Evolutionary conservation across 1,140 invertebrate species (phyloP).

Genomic region (Ceratina calcarata): DNA sequence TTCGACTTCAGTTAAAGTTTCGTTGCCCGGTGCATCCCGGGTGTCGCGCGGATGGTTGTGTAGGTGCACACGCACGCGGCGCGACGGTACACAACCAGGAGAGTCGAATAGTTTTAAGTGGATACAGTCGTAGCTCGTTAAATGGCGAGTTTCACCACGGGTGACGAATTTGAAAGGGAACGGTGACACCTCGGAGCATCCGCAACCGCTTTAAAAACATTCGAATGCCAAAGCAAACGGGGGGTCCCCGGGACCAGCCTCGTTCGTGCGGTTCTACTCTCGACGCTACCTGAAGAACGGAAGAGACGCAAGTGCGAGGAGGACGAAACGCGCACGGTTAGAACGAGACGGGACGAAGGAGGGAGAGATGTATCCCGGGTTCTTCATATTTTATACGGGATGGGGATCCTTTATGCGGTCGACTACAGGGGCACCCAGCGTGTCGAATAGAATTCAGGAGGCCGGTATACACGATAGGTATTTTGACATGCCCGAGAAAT

Average conservation of each 20-base stretch:
- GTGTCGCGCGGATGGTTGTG: too few relatives aligned
- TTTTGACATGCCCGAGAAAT: constrained; percentile 79
- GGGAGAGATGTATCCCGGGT: constrained; percentile 2
- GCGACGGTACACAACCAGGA: background rate
- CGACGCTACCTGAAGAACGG: constrained; percentile 25
- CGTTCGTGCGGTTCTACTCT: constrained; percentile 53
- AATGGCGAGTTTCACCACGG: constrained; percentile 58
- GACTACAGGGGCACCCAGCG: constrained; percentile 73
- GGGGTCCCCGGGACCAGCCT: constrained; percentile 37
- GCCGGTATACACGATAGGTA: constrained; percentile 68
- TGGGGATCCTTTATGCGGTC: constrained; percentile 70
- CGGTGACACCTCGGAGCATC: constrained; percentile 58
- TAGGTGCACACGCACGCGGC: too few relatives aligned
- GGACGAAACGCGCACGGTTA: constrained; percentile 66
- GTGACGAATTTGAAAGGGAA: constrained; percentile 61
- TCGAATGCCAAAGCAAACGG: constrained; percentile 32
- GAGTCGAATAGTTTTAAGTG: constrained; percentile 50
- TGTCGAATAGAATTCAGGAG: constrained; percentile 74
- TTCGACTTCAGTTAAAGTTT: too few relatives aligned
- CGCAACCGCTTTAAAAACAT: constrained; percentile 53
- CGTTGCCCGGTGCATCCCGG: too few relatives aligned
- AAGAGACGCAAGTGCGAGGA: constrained; percentile 66
- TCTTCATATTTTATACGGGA: constrained; percentile 74
- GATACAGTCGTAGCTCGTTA: constrained; percentile 61
- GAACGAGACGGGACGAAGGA: background rate